Base-by-base conservation (phyloP, 2,888 invertebrate genomes). In the Sesia bembeciformis region DNA sequence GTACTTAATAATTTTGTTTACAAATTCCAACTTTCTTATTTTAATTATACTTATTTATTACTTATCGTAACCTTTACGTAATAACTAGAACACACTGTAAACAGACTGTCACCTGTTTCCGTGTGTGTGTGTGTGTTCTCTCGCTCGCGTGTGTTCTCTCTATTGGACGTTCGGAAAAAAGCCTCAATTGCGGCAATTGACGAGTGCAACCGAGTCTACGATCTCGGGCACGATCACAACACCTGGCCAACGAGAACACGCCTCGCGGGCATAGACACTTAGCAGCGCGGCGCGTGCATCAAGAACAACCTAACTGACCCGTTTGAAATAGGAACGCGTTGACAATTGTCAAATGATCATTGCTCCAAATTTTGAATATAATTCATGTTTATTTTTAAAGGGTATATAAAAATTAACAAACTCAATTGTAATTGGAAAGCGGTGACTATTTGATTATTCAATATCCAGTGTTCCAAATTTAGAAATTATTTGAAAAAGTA, bases 151-250 rank as follows among this genome's bases (percentile, higher is more conserved):
- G 83, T 79, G 72, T 67, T 66, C 72, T 71, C 76, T 84, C 76
- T 85, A 85, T 86, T 83, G 80, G 79, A 66, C 61, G 70, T 58
- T 70, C 63, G 73, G 78, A 81, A 86, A 87, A 87, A 86, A 84
- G 75, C 66, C 75, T 75, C 81, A 80, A 85, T 87, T 79, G 80
- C 70, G 58, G 74, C 83, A 80, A 84, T 82, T 82, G 84, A 84
- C 77, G 78, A 77, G 73, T 73, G 74, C 73, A 72, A 62, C 71
- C 72, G 74, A 73, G 73, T 74, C 67, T 70, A 71, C 46, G 46
- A 39, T 70, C 63, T 59, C 63, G 75, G 75, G 78, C 84, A 83
- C 83, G 84, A 84, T 74, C 75, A 70, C 62, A 64, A 70, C 84
- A 84, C 83, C 83, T 84, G 81, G 77, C 66, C 40, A 40, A 50